Evolutionary conservation across 2,797 vertebrate genomes (phyloP), one percentile per base, ranked within the genome.

Genomic region (Melanotaenia parkinsoni): DNA sequence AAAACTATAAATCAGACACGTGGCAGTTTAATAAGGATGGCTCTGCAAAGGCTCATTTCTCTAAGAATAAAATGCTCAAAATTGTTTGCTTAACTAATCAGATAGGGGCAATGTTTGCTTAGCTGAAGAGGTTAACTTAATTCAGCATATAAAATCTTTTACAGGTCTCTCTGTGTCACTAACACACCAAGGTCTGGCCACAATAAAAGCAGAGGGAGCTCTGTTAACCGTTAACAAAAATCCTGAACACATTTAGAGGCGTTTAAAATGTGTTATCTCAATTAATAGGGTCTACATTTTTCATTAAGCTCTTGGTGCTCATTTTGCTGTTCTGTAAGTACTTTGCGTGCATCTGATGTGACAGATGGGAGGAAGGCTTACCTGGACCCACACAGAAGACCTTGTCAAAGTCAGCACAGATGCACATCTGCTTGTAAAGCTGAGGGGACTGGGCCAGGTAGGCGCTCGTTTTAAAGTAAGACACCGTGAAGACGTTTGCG

Each of bases 341-440:
- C 58, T 67, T 54, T 61, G 54, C 32, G n/a, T 50, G 26, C 3
- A 40, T 24, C 38, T 14, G 50, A 33, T 37, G 18, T 32, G 65
- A 58, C 64, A 58, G 60, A 53, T 22, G 58, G 69, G 61, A 57
- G 67, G 62, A 18, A 2, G 14, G 68, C 85, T 82, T 94, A 99
- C 98, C 98, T 93, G 98, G 98, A 76, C 98, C 98, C 35, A 99
- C 93, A 37, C 98, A 99, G 93, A 99, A 99, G 85, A 99, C 98
- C 91, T 99, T 99, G 85, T 99, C 97, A 92, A 99, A 99, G 88
- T 99, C 98, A 74, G 97, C 98, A 81, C 97, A 99, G 90, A 99
- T 99, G 81, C 97, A 99, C 97, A 99, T 99, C 92, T 99, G 98
- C 94, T 99, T 99, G 93, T 99, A 99, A 53, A 99, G 96, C 88